Percentiles rank a stretch among this genome's conserved stretches.
Conservation (phyloP, 2,888 invertebrate genomes). For the Protophormia terraenovae region DNA sequence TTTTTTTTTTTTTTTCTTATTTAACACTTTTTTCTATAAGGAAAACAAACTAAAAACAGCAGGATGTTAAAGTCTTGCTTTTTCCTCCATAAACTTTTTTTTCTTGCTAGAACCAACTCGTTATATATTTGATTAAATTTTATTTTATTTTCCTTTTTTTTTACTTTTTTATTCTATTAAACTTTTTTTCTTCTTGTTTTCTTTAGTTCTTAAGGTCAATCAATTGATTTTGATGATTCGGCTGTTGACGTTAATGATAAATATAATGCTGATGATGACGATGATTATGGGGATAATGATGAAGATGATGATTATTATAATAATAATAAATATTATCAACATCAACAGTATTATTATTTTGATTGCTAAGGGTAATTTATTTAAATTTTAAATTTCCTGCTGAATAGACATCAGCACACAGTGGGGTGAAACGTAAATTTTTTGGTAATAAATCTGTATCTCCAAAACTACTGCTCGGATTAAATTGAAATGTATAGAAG, state of each 20-base stretch:
- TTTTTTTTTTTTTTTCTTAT: neutral
- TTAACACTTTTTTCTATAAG: neutral
- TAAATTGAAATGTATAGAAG: too few species aligned
- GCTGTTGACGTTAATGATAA: slow-evolving; percentile 1
- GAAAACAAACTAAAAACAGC: neutral
- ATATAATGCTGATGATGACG: neutral
- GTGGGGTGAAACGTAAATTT: too few species aligned
- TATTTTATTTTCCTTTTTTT: neutral
- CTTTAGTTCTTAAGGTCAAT: slow-evolving; percentile 48
- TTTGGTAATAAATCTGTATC: too few species aligned
- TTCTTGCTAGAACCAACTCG: neutral
- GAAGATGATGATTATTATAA: slow-evolving; percentile 1
- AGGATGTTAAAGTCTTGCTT: neutral
- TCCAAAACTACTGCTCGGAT: too few species aligned
- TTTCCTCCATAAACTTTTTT: neutral
- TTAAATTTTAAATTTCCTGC: slow-evolving; percentile 58
- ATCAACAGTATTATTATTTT: slow-evolving; percentile 34
- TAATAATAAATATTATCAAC: slow-evolving; percentile 3
- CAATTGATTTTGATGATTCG: slow-evolving; percentile 61
- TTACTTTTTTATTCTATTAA: neutral
- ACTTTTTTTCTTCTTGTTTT: neutral
- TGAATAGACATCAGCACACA: slow-evolving; percentile 45
- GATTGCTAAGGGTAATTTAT: slow-evolving; percentile 55
- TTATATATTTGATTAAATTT: neutral
- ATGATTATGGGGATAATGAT: slow-evolving; percentile 1